phyloP scores from a whole-genome alignment of 2,113 vertebrate genomes.

The Calonectris borealis region DNA sequence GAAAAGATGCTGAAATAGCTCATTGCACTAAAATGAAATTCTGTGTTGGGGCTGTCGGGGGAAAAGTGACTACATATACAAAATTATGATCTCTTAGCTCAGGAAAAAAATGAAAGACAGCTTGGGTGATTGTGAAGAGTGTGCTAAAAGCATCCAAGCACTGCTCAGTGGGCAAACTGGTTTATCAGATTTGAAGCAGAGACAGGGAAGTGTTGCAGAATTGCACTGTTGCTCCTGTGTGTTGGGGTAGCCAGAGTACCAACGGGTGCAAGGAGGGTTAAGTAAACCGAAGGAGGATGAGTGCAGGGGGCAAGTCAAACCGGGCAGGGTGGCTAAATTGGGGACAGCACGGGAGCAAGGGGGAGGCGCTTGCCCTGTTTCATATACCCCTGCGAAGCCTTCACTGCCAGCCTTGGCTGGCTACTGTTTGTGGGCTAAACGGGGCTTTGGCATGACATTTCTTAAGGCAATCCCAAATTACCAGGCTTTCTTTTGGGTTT shows the following conservation, averaged over 20 bases:
- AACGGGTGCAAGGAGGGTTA: fast-evolving
- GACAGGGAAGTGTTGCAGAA: background rate
- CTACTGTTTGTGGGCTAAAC: background rate
- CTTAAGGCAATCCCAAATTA: background rate
- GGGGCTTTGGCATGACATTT: background rate
- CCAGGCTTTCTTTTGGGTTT: background rate
- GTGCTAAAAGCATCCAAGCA: background rate
- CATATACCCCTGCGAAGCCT: fast-evolving
- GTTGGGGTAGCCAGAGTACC: background rate
- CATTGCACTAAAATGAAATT: background rate
- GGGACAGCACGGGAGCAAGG: background rate
- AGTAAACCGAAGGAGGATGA: background rate
- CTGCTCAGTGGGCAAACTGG: background rate
- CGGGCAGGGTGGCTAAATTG: fast-evolving
- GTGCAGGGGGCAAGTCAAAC: background rate
- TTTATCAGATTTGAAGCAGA: background rate
- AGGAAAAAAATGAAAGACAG: background rate
- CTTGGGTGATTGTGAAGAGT: background rate
- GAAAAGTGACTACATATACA: background rate
- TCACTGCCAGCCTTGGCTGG: background rate
- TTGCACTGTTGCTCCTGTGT: background rate
- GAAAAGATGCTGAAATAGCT: background rate
- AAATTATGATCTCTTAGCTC: background rate
- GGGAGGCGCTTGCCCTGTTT: background rate
- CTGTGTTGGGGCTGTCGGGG: background rate